Conservation (phyloP, 2,797 vertebrate species). For the Phoeniculus purpureus region DNA sequence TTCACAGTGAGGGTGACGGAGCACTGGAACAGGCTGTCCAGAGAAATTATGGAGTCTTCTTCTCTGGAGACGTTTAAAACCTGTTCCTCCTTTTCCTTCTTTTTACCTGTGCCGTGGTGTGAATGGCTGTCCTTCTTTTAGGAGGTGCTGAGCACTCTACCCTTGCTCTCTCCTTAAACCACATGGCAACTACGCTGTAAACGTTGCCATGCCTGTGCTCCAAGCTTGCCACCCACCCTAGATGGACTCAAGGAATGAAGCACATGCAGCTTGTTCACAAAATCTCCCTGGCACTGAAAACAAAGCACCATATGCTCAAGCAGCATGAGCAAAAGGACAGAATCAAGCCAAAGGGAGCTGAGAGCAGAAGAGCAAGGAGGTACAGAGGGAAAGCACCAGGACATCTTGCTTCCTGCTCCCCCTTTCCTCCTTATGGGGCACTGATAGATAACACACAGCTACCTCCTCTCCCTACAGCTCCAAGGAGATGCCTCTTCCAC, state of each 20-base stretch:
- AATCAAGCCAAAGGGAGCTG: background rate
- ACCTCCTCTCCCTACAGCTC: background rate
- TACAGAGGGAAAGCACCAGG: background rate
- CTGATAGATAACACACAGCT: accelerated
- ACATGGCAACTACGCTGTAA: background rate
- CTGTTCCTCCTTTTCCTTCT: background rate
- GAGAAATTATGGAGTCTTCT: too few species aligned
- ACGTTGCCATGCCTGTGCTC: accelerated
- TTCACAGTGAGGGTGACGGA: too few species aligned
- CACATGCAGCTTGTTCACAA: accelerated
- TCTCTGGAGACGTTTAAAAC: too few species aligned
- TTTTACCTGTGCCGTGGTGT: background rate
- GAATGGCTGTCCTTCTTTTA: background rate
- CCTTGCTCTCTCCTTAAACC: background rate
- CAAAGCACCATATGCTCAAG: background rate
- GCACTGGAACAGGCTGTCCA: too few species aligned
- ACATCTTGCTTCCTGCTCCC: background rate
- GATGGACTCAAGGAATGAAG: background rate
- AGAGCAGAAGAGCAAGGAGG: background rate
- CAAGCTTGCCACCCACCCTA: background rate
- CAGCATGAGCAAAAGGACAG: background rate
- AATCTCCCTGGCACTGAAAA: constrained; percentile 4
- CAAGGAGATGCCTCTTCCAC: accelerated
- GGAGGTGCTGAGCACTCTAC: background rate
- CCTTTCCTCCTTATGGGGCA: background rate